phyloP scores from a whole-genome alignment of 2,888 invertebrate genomes.

The Microchrysa polita region DNA sequence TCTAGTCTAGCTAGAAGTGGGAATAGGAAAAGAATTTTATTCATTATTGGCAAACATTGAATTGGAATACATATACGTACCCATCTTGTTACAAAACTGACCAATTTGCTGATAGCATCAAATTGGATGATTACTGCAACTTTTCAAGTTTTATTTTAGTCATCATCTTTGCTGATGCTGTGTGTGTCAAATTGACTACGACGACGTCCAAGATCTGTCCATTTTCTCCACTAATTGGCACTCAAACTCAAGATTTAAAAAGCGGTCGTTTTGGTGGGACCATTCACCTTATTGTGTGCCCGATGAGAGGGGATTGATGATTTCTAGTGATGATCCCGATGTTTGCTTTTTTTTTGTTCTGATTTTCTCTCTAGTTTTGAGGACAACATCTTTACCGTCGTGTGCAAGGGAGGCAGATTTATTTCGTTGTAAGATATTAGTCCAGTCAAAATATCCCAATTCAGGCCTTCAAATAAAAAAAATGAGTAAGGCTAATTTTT shows the following conservation, averaged over 20 bases:
- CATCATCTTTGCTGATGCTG: constrained; percentile 1
- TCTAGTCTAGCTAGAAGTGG: no score
- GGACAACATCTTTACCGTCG: no score
- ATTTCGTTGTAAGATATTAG: no score
- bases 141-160: constrained; percentile 26
- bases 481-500: no score
- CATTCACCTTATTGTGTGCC: constrained; percentile 28
- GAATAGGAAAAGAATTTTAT: constrained; percentile 12
- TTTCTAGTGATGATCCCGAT: background rate
- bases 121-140: constrained; percentile 27
- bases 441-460: no score
- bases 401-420: no score
- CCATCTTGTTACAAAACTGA: constrained; percentile 18
- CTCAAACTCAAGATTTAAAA: constrained; percentile 30
- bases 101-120: constrained; percentile 31
- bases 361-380: no score
- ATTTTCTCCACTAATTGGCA: constrained; percentile 34
- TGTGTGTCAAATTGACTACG: no score
- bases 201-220: constrained; percentile 22
- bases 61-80: background rate
- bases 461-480: no score
- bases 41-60: constrained; percentile 2
- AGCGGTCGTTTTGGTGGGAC: constrained; percentile 5
- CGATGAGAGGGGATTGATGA: background rate
- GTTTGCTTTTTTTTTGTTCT: constrained; percentile 6